These are phyloP conservation scores for Kryptolebias marmoratus DNA, from an alignment of 2,113 vertebrate species.

Conservation along the genomic window DNA sequence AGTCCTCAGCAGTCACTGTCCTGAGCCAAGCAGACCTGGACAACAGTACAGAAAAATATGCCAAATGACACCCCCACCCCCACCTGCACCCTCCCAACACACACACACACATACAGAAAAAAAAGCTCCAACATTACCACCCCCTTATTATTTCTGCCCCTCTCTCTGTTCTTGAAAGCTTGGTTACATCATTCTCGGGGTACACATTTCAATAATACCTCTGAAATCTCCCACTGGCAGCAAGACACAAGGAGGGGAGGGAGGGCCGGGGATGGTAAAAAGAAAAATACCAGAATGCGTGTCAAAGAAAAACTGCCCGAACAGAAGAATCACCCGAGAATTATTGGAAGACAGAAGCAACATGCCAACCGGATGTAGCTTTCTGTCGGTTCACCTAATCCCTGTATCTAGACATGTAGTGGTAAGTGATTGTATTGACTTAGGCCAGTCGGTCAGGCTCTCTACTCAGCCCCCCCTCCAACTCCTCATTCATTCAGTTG, in stretches of 20 bases:
- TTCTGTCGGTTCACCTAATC: constrained; percentile 54
- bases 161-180: constrained; percentile 64
- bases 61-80: constrained; percentile 45
- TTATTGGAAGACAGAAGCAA: constrained; percentile 31
- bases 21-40: constrained; percentile 74
- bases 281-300: constrained; percentile 35
- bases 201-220: constrained; percentile 73
- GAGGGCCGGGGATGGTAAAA: constrained; percentile 14
- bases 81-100: no score
- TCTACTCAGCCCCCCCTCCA: constrained; percentile 82
- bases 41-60: constrained; percentile 65
- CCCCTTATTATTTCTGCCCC: constrained; percentile 61
- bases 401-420: constrained; percentile 50
- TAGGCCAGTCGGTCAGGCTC: constrained; percentile 77
- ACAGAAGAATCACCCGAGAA: constrained; percentile 18
- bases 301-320: constrained; percentile 37
- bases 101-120: no score
- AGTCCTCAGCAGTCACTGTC: constrained; percentile 66
- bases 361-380: constrained; percentile 46
- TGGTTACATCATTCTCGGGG: constrained; percentile 73
- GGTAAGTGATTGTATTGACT: constrained; percentile 72
- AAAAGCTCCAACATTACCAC: constrained; percentile 14
- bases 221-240: constrained; percentile 63
- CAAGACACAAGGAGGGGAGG: constrained; percentile 1
- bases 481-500: constrained; percentile 37